phyloP scores from a whole-genome alignment of 2,113 vertebrate species.

The Salvelinus namaycush region DNA sequence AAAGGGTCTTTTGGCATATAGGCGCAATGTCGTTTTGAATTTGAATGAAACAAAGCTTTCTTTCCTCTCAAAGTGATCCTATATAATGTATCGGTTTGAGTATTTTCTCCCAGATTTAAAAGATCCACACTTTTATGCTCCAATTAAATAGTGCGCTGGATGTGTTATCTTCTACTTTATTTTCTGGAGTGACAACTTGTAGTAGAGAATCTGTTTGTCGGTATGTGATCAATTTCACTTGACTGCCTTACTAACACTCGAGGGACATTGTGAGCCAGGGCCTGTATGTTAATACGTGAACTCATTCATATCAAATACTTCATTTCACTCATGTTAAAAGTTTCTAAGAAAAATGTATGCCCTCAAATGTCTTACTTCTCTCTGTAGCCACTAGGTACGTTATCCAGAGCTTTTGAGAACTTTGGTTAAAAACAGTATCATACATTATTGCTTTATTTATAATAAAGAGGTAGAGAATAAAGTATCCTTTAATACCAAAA shows the following conservation, averaged over 20 bases:
- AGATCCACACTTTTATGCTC: no score
- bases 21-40: neutral
- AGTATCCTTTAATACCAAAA: no score
- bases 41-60: neutral
- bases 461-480: neutral
- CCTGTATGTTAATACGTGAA: slow-evolving; percentile 19
- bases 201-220: slow-evolving; percentile 20
- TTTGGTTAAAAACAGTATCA: slow-evolving; percentile 43
- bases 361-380: slow-evolving; percentile 53
- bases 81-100: neutral
- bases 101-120: neutral
- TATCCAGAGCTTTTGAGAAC: slow-evolving; percentile 54
- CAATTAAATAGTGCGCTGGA: neutral
- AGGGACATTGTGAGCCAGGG: slow-evolving; percentile 35
- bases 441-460: slow-evolving; percentile 21
- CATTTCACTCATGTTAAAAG: slow-evolving; percentile 38
- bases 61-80: no score
- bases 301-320: slow-evolving; percentile 45
- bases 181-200: neutral
- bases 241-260: slow-evolving; percentile 63
- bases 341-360: slow-evolving; percentile 27
- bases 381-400: slow-evolving; percentile 48
- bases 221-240: slow-evolving; percentile 52
- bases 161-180: neutral
- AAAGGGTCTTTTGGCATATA: neutral